Evolutionary conservation across 1,140 invertebrate genomes (phyloP), one percentile per base, ranked within the genome.

Genomic region (Laupala kohalensis): DNA sequence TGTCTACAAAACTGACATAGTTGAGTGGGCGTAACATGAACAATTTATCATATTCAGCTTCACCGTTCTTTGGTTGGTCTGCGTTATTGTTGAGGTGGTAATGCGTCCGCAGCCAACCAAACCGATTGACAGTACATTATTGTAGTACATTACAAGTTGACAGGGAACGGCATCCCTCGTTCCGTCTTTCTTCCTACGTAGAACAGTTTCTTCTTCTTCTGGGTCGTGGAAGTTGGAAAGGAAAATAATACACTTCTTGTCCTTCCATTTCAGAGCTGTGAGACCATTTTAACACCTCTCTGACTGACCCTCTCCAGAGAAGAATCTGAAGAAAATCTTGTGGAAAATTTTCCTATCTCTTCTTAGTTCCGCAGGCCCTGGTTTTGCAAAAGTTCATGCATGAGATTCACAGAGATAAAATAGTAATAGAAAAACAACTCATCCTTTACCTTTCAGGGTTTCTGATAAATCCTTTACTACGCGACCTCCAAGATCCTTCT

Each of bases 221-320:
- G 25, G 26, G 29, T 75, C 77, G 76, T 78, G 79, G 76, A 77
- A 77, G 77, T 77, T 81, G 37, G 76, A 80, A 73, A 79, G 73
- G 70, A 82, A 80, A 67, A 73, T 72, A 72, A 82, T 79, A 9
- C 74, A 28, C 76, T 76, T 78, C 37, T 53, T 80, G 74, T 81
- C 79, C 72, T 77, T 81, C 77, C 78, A 81, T 77, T 80, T 80
- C 64, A 76, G 73, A 76, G 72, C 79, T 72, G 74, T 73, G 74
- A 80, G 74, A 62, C 77, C 78, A 68, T 76, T 76, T 73, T 76
- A 73, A 62, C 75, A 79, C 73, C 78, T 77, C 15, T 71, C 27
- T 23, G 29, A 66, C 26, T 71, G 12, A 19, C 64, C 28, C 64
- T 66, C 19, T 53, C 4, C 19, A 4, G 19, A 1, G 19, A 2